phyloP scores from a whole-genome alignment of 2,888 invertebrate species.

The Hylaea fasciaria region DNA sequence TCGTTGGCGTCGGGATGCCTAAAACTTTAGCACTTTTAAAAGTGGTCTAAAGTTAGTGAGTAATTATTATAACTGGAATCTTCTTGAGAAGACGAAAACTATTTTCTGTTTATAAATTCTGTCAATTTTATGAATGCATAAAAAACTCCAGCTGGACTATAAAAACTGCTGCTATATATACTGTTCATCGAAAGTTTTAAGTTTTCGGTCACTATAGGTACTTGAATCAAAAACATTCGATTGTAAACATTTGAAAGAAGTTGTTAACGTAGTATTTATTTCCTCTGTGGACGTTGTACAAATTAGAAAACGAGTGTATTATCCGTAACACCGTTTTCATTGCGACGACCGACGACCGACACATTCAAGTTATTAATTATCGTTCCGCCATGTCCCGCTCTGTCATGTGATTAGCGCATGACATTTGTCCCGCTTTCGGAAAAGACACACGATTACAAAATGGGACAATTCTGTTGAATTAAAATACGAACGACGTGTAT shows the following conservation, averaged over 20 bases:
- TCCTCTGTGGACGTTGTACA: too few relatives aligned
- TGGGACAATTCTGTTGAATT: constrained; percentile 7
- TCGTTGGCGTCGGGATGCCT: constrained; percentile 36
- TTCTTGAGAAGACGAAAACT: constrained; percentile 15
- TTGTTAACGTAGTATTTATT: too few relatives aligned
- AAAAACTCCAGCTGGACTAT: too few relatives aligned
- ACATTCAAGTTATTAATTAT: constrained; percentile 55
- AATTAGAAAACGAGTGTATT: background rate
- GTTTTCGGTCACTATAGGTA: too few relatives aligned
- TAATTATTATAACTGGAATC: constrained; percentile 35
- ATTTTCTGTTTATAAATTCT: constrained; percentile 13
- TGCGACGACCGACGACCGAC: constrained; percentile 51
- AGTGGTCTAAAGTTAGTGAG: constrained; percentile 43
- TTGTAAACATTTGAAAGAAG: too few relatives aligned
- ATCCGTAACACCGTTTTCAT: constrained; percentile 24
- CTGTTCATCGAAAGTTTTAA: too few relatives aligned
- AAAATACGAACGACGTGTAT: background rate
- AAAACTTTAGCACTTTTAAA: constrained; percentile 42
- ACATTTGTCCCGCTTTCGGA: constrained; percentile 25
- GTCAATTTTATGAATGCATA: too few relatives aligned
- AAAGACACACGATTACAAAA: constrained; percentile 24
- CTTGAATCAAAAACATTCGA: too few relatives aligned
- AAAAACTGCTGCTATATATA: too few relatives aligned
- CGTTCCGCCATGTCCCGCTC: constrained; percentile 45
- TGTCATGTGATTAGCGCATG: constrained; percentile 42